Base-by-base conservation (phyloP, 2,888 invertebrate species). In the Ecdyonurus torrentis region DNA sequence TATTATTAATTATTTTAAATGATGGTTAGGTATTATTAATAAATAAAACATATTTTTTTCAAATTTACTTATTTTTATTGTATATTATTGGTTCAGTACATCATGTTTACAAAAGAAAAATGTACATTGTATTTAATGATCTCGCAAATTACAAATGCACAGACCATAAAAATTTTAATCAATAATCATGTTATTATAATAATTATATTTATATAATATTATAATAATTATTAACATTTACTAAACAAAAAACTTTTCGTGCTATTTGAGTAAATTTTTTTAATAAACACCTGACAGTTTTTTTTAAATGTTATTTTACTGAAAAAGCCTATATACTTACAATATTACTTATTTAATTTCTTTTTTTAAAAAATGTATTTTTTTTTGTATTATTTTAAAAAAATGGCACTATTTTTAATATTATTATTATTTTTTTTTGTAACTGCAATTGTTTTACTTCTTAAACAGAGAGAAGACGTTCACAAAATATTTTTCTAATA, bases 51-150 rank as follows among this genome's bases (percentile, higher is more conserved):
- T n/a, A n/a, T n/a, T n/a, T n/a, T n/a, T n/a, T 10, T 37, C 37
- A 37, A 37, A 37, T 37, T 37, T 37, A 37, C 15, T 37, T 37
- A 37, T 37, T 37, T 63, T 63, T 63, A 63, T 63, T 63, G 59
- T 63, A 53, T 60, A 63, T 59, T 63, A 63, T 63, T 62, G 59
- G 63, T 60, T 63, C 63, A 63, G 63, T 63, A 63, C 63, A 63
- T 58, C n/a, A n/a, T 63, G 63, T 63, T 63, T 63, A 63, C 63
- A 63, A 63, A 63, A 63, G 63, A 63, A 63, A 63, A 63, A 59
- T 59, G 59, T 63, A 63, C 63, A 63, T 52, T 60, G 59, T 59
- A 60, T 55, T 53, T 37, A 10, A 37, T 37, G 37, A 37, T 15
- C 37, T 37, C 15, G 37, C 37, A 37, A 37, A 37, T 37, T 37